Evolutionary conservation across 2,888 invertebrate species (phyloP), one percentile per base, ranked within the genome.

Genomic region (Dicranocentrus wangi): DNA sequence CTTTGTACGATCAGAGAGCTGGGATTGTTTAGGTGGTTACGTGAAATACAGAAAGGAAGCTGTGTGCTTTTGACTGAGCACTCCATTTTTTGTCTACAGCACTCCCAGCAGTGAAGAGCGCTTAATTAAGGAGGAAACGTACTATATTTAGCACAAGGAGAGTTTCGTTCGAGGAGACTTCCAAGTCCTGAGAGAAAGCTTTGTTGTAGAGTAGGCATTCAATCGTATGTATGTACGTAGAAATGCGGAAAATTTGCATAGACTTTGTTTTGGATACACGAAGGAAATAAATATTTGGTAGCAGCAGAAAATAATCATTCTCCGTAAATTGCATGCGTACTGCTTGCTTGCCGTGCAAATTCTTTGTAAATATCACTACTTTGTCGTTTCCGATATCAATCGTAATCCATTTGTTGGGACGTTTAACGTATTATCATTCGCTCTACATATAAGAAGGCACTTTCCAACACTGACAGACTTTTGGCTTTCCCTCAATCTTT

Each of bases 161-260:
- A 82, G 82, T 82, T 82, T 82, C 82, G 77, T 77, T 82, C 82
- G 82, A 82, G 82, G 82, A 82, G 82, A 82, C 82, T 82, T 82
- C 77, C 82, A 82, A 82, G 77, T 78, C 82, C 72, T 82, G 82
- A 82, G 82, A 82, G 82, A 82, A 82, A 82, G 82, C 82, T 71
- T 69, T 69, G 2, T 68, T 42, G 8, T 78, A 60, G 32, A 68
- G 80, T 55, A 66, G 61, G 63, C 73, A 80, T 78, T 69, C 61
- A 61, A 76, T 65, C 5, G 53, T 23, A n/a, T 21, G 19, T 23
- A n/a, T 21, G 19, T 15, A 60, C 27, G 60, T 60, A 55, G 55
- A 21, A 19, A 66, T 13, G 15, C 21, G 42, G 21, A 55, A 28
- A 65, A 10, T n/a, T 66, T 27, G 19, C 19, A 39, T 27, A 75